Evolutionary conservation across 2,797 vertebrate species (phyloP).

Genomic region (Sphenodon punctatus): DNA sequence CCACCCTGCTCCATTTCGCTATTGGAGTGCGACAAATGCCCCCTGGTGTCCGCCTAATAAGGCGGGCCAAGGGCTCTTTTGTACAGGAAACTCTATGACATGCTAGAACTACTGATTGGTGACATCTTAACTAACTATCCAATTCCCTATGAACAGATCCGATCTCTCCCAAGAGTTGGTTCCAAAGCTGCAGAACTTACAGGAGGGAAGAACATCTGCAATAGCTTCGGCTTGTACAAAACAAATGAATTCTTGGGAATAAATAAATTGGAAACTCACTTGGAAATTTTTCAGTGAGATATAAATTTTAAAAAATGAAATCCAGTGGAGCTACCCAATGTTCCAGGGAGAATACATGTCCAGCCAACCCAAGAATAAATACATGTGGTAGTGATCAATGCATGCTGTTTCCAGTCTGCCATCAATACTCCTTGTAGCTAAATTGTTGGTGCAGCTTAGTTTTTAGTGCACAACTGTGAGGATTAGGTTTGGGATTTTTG

Average conservation of each 20-base stretch:
- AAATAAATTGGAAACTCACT: conserved; percentile 64
- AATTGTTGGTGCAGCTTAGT: conserved; percentile 54
- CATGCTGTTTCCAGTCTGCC: conserved; percentile 60
- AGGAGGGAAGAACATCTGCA: conserved; percentile 62
- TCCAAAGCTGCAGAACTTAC: conserved; percentile 44
- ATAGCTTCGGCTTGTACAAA: conserved; percentile 62
- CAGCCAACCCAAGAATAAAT: conserved; percentile 64
- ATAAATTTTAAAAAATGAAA: conserved; percentile 71
- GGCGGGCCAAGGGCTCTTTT: too few species aligned
- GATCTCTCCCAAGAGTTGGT: conserved; percentile 35
- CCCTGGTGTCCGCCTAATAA: too few species aligned
- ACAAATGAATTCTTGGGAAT: conserved; percentile 59
- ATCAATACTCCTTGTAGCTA: conserved; percentile 47
- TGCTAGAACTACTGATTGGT: conserved; percentile 35
- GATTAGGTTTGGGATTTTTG: too few species aligned
- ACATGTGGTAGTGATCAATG: conserved; percentile 69
- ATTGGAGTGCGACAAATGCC: too few species aligned
- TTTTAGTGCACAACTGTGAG: conserved; percentile 40
- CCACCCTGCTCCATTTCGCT: too few species aligned
- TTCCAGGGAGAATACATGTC: conserved; percentile 66
- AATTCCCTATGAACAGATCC: conserved; percentile 35
- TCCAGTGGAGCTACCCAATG: conserved; percentile 60
- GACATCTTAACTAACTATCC: conserved; percentile 55
- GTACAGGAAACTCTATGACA: conserved; percentile 40
- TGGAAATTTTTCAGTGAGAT: conserved; percentile 69